phyloP scores from a whole-genome alignment of 2,888 invertebrate species.

The Drosophila peninsularis region DNA sequence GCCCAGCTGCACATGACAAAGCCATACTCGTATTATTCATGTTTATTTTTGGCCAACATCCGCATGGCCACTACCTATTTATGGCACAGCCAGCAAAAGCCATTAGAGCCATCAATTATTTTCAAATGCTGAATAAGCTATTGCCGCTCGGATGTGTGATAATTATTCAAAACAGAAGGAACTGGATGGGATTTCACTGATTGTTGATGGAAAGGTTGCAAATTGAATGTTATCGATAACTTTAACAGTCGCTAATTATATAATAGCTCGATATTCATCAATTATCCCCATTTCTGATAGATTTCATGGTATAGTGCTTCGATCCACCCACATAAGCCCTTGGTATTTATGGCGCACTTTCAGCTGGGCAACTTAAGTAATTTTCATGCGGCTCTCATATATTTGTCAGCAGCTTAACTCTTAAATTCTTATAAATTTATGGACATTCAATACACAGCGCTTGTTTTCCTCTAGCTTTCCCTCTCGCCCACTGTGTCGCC shows the following conservation, averaged over 20 bases:
- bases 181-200: not conserved
- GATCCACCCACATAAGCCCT: not conserved
- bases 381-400: conserved; percentile 37
- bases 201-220: not conserved
- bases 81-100: not conserved
- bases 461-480: conserved; percentile 5
- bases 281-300: no score
- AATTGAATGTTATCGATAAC: not conserved
- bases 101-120: conserved; percentile 6
- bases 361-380: conserved; percentile 10
- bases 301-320: not conserved
- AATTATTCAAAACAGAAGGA: not conserved
- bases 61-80: conserved; percentile 9
- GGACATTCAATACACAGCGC: conserved; percentile 54
- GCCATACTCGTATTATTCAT: conserved; percentile 1
- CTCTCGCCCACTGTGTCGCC: not conserved
- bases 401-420: conserved; percentile 53
- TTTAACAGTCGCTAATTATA: no score
- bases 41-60: conserved; percentile 6
- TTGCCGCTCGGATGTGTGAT: not conserved
- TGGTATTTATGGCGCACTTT: not conserved
- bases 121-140: conserved; percentile 7
- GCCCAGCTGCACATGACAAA: not conserved
- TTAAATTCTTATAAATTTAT: conserved; percentile 68
- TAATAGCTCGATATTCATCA: no score